Base-by-base conservation (phyloP, 2,113 vertebrate genomes). In the Leptocoma aspasia region DNA sequence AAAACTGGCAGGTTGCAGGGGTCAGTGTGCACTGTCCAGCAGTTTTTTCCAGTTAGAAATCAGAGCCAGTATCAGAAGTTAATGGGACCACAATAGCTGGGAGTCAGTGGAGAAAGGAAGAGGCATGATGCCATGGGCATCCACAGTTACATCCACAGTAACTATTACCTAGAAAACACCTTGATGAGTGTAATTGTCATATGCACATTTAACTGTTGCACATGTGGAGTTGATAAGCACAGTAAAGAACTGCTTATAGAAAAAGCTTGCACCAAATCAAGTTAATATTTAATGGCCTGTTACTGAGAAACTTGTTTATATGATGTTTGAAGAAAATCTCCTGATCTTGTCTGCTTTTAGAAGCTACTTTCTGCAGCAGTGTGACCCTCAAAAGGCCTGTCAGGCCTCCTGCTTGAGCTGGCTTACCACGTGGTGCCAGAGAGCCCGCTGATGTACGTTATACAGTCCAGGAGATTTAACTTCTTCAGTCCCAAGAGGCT, bases 371-470 rank as follows among this genome's bases (percentile, higher is more conserved):
- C 30, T 68, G 42, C 28, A 52, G 53, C 17, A 75, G 8, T 4
- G 2, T 53, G 39, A 35, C 28, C 14, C 50, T 80, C 35, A 35
- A 15, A 92, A 56, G 33, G 28, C 22, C 44, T 44, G 28, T 24
- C 27, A 66, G 57, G 49, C 20, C 28, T 63, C 14, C 35, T 49
- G 37, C n/a, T 37, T 0, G 0, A 79, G 59, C 19, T 78, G 42
- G 33, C 68, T 98, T 97, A 99, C 99, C 99, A 99, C 2, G 98
- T 99, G 50, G 99, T 98, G 35, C 99, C 99, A 0, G 99, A 99
- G 45, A 99, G 97, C 21, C 98, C 98, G 0, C 98, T 98, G 82
- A 99, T 97, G 91, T 99, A 99, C 17, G 96, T 98, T 71, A 98
- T 8, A 15, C 98, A 97, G 79, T 99, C 98, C 61, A 99, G 94